phyloP scores from a whole-genome alignment of 2,113 vertebrate species.

The Lasiurus borealis region DNA sequence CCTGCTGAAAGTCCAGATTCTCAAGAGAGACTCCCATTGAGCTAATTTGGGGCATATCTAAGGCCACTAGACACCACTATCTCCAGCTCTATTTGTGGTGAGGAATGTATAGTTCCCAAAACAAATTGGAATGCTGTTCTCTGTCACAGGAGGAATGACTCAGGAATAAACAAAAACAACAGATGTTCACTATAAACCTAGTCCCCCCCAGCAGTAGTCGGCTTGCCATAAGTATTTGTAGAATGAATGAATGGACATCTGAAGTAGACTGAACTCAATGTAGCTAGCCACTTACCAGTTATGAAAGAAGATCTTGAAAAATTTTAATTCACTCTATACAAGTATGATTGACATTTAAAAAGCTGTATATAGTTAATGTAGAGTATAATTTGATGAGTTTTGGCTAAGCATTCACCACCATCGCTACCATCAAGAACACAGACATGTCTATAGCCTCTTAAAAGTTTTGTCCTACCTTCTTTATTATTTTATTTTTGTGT shows the following conservation, averaged over 20 bases:
- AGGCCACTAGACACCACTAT: neutral
- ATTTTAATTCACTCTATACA: neutral
- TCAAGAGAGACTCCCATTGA: neutral
- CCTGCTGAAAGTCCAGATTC: neutral
- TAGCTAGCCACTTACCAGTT: neutral
- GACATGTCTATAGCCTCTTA: neutral
- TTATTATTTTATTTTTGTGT: neutral
- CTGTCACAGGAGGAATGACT: neutral
- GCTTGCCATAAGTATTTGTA: neutral
- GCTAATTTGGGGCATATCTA: neutral
- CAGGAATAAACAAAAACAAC: neutral
- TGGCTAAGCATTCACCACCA: neutral
- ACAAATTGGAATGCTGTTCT: neutral
- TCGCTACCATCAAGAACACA: neutral
- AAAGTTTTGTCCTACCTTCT: neutral
- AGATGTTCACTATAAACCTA: neutral
- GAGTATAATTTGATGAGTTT: neutral
- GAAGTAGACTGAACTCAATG: neutral
- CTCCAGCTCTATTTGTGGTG: neutral
- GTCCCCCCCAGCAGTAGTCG: neutral
- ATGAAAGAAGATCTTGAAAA: neutral
- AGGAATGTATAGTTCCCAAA: slow-evolving; percentile 7
- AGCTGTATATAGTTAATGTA: neutral
- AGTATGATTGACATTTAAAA: neutral
- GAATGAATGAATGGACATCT: neutral